Evolutionary conservation across 2,113 vertebrate genomes (phyloP).

Genomic region (Callionymus lyra): DNA sequence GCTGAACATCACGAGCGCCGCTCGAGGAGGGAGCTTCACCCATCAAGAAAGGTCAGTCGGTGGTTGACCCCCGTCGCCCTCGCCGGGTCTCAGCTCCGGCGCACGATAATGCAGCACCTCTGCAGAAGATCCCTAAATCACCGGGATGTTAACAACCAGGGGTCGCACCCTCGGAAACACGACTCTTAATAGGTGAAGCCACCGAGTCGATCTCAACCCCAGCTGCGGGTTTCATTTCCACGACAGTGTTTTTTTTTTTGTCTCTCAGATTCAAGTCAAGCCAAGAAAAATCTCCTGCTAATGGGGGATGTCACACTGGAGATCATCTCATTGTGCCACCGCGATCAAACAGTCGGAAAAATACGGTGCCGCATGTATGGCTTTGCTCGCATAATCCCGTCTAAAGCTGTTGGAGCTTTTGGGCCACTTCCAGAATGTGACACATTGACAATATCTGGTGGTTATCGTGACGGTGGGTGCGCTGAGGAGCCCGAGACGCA

Average conservation of each 20-base stretch:
- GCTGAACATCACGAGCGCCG: conserved; percentile 28
- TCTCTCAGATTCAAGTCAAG: too few relatives aligned
- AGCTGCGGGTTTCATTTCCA: too few relatives aligned
- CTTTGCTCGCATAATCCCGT: conserved; percentile 45
- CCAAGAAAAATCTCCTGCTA: conserved; percentile 21
- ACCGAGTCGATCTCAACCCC: too few relatives aligned
- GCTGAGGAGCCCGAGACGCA: conserved; percentile 44
- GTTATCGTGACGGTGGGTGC: conserved; percentile 38
- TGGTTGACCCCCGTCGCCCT: conserved; percentile 58
- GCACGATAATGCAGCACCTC: conserved; percentile 66
- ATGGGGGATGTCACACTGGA: conserved; percentile 18
- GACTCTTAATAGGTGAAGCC: conserved; percentile 3
- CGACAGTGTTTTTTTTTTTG: too few relatives aligned
- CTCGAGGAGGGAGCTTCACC: conserved; percentile 35
- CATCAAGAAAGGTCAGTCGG: conserved; percentile 65
- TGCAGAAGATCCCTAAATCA: conserved; percentile 52
- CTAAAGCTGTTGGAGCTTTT: conserved; percentile 44
- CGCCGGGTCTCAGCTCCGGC: conserved; percentile 31
- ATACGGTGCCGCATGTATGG: conserved; percentile 34
- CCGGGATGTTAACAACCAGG: conserved; percentile 26
- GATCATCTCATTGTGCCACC: conserved; percentile 23
- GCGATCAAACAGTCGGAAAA: conserved; percentile 36
- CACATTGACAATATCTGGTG: conserved; percentile 42
- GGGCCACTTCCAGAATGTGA: conserved; percentile 36
- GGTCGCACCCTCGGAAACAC: conserved; percentile 14